Percentiles rank a stretch among this genome's conserved stretches.
phyloP scores from a whole-genome alignment of 2,888 invertebrate species.

The Smittia aterrima region DNA sequence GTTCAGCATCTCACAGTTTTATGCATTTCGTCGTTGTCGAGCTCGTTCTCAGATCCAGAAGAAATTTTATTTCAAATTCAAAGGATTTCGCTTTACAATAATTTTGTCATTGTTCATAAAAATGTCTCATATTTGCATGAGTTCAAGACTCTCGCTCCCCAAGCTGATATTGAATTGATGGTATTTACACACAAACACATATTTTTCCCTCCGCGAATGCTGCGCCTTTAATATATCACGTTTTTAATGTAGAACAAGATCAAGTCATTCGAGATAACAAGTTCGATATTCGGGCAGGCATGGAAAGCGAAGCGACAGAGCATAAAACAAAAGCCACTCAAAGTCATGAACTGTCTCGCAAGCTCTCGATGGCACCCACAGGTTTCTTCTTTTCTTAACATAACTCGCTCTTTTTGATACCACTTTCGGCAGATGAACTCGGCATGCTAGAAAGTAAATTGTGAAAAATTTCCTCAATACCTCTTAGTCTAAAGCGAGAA shows the following conservation, averaged over 20 bases:
- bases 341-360: conserved; percentile 38
- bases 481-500: no score
- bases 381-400: conserved; percentile 17
- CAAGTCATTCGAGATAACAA: conserved; percentile 41
- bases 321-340: conserved; percentile 9
- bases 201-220: neutral
- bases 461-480: no score
- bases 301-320: conserved; percentile 4
- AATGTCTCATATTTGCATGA: conserved; percentile 40
- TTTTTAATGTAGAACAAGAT: conserved; percentile 41
- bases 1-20: neutral
- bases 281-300: conserved; percentile 35
- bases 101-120: conserved; percentile 40
- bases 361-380: conserved; percentile 35
- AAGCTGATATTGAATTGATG: conserved; percentile 38
- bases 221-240: conserved; percentile 40
- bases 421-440: neutral
- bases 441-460: neutral
- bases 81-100: conserved; percentile 31
- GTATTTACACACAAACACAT: conserved; percentile 37
- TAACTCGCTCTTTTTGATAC: neutral
- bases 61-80: conserved; percentile 33
- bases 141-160: neutral
- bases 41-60: neutral
- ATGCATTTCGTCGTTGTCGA: neutral